Conservation (phyloP, 2,888 invertebrate species). For the Ditula angustiorana region DNA sequence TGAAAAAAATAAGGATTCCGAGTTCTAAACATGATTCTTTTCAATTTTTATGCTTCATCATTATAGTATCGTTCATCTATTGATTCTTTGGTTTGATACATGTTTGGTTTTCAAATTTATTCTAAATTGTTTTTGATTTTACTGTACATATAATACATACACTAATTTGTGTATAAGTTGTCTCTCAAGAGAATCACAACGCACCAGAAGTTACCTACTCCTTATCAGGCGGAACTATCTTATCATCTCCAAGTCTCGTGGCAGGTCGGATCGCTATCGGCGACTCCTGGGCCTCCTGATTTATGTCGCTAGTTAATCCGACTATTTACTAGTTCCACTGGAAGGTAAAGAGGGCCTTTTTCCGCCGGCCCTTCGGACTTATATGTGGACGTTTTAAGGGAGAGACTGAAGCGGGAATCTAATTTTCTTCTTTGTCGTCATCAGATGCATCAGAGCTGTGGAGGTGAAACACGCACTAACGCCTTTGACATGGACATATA, state of each 20-base stretch:
- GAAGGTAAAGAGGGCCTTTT: conserved; percentile 43
- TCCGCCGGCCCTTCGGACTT: conserved; percentile 39
- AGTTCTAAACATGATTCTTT: too few relatives aligned
- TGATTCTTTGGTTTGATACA: too few relatives aligned
- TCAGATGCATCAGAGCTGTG: too few relatives aligned
- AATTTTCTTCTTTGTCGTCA: neutral
- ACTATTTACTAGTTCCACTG: conserved; percentile 44
- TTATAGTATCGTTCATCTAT: too few relatives aligned
- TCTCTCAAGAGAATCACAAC: conserved; percentile 15
- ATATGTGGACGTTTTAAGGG: neutral
- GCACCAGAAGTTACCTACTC: conserved; percentile 30
- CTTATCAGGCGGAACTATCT: conserved; percentile 24
- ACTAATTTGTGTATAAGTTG: neutral
- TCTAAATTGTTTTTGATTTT: too few relatives aligned
- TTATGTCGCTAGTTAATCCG: conserved; percentile 43
- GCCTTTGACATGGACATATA: too few relatives aligned
- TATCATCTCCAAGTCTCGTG: conserved; percentile 13
- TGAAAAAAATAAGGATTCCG: too few relatives aligned
- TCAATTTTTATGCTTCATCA: too few relatives aligned
- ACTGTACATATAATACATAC: too few relatives aligned
- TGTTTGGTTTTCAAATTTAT: too few relatives aligned
- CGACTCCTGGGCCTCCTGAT: conserved; percentile 35
- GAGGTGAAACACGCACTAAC: too few relatives aligned
- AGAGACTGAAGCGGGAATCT: neutral
- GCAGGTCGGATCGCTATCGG: conserved; percentile 30